These are phyloP conservation scores for Empidonax traillii DNA, from an alignment of 2,113 vertebrate species.

Conservation along the genomic window DNA sequence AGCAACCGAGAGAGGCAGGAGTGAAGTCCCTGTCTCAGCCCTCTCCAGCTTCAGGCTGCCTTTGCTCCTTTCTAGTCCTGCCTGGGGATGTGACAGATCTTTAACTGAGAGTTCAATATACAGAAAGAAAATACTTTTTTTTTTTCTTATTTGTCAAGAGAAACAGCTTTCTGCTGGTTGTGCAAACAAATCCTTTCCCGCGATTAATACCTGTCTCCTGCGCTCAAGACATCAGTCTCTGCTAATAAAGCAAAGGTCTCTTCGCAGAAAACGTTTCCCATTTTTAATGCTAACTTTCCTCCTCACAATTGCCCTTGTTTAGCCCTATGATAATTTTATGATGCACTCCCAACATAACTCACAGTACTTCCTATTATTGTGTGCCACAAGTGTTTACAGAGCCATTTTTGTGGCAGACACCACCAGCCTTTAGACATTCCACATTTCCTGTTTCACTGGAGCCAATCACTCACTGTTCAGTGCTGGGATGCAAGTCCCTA, in stretches of 20 bases:
- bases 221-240: background rate
- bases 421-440: background rate
- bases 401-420: slow-evolving; percentile 26
- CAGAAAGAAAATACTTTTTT: background rate
- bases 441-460: background rate
- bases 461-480: background rate
- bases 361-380: slow-evolving; percentile 14
- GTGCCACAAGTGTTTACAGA: slow-evolving; percentile 37
- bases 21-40: background rate
- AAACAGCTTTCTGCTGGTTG: background rate
- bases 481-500: background rate
- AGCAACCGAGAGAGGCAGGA: background rate
- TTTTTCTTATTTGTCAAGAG: background rate
- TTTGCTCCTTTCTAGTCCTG: background rate
- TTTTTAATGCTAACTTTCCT: background rate
- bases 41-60: background rate
- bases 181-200: background rate
- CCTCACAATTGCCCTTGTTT: slow-evolving; percentile 30
- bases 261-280: background rate
- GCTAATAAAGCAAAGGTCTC: background rate
- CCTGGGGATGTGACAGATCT: background rate
- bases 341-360: background rate
- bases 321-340: slow-evolving; percentile 4
- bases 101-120: background rate
- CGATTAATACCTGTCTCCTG: slow-evolving; percentile 33